Evolutionary conservation across 1,140 invertebrate genomes (phyloP), one percentile per base, ranked within the genome.

Genomic region (Magallana gigas): DNA sequence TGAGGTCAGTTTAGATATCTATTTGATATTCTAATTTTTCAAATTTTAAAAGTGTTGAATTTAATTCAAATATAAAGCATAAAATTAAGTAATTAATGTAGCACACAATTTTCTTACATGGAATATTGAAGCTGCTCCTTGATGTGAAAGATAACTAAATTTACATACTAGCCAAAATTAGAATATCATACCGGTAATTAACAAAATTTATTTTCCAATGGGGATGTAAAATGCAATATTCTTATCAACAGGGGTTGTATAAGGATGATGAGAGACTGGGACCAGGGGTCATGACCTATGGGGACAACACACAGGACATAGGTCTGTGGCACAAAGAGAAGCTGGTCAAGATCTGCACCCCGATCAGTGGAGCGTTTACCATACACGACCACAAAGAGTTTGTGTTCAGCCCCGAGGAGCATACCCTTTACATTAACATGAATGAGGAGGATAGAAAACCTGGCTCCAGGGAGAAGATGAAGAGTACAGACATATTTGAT

Each of bases 301-400:
- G 88, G 12, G 91, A 94, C 88, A 92, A 91, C 9, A 88, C 68
- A 56, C 93, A 94, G 84, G 94, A 95, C 90, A 92, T 94, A 1
- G 94, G 94, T 6, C 88, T 94, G 7, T 95, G 94, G 94, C 90
- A 89, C 62, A 91, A 93, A 29, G 93, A 95, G 83, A 91, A 92
- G 59, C 88, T 95, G 0, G 87, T 94, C 58, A 94, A 93, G 87
- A 88, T 95, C 14, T 91, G 93, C 85, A 89, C 91, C 36, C 57
- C 89, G 0, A 88, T 93, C 1, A 16, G 85, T 36, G 85, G 88
- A 4, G 90, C 91, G 2, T 95, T 95, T 88, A 90, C 91, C 12
- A 91, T 94, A 80, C 90, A 84, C 1, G 87, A 94, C 36, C 91
- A 94, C 76, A 91, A 90, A 71, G 92, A 94, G 58, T 92, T 94